These are phyloP conservation scores for Drosophila lowei DNA, from an alignment of 1,140 invertebrate genomes.

Conservation along the genomic window DNA sequence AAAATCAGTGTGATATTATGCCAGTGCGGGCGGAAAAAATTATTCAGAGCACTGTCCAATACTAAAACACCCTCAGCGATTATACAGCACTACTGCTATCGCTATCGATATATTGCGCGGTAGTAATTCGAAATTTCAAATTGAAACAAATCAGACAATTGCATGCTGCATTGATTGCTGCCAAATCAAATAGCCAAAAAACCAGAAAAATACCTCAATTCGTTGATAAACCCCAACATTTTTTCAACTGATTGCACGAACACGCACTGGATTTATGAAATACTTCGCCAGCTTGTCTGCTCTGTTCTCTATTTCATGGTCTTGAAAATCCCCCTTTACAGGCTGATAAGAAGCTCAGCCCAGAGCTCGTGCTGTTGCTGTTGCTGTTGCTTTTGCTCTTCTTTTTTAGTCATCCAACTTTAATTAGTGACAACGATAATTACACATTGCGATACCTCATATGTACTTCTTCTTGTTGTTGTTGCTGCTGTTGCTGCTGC, in stretches of 20 bases:
- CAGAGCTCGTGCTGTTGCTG: neutral
- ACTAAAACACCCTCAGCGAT: neutral
- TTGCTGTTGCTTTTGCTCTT: neutral
- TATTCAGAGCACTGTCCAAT: constrained; percentile 1
- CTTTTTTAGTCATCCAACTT: constrained; percentile 52
- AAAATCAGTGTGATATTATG: too few species aligned
- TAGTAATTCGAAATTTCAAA: neutral
- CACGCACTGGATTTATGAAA: constrained; percentile 26
- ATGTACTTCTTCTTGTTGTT: constrained; percentile 21
- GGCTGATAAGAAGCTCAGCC: constrained; percentile 28
- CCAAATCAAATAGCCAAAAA: constrained; percentile 7
- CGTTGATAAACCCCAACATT: constrained; percentile 9
- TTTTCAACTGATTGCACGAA: constrained; percentile 14
- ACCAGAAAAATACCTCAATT: neutral
- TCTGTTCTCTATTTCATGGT: constrained; percentile 13
- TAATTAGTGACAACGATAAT: constrained; percentile 81
- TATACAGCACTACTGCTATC: too few species aligned
- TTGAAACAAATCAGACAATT: neutral
- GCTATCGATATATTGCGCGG: too few species aligned
- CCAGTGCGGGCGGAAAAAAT: neutral
- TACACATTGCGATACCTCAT: constrained; percentile 53
- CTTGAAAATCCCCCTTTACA: constrained; percentile 42
- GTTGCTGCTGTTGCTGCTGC: too few species aligned
- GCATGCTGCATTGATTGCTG: neutral
- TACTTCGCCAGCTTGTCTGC: constrained; percentile 40